A percentile compares a stretch with the other conserved stretches of the same genome.
These are phyloP conservation scores for Hystrix brachyura DNA, from an alignment of 2,113 vertebrate species.

Conservation along the genomic window DNA sequence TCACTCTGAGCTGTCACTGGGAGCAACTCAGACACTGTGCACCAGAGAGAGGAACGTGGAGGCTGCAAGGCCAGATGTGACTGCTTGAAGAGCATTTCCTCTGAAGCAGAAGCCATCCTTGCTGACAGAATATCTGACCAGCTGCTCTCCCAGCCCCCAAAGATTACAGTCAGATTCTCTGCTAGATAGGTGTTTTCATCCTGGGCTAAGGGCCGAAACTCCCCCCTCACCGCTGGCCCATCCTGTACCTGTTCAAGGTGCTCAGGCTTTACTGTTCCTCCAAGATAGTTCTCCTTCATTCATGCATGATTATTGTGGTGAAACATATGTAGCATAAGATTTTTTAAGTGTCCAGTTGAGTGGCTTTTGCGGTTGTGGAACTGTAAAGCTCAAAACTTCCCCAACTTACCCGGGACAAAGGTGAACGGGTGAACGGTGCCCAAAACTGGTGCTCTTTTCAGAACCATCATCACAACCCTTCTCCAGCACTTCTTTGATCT, in stretches of 20 bases:
- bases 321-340: not conserved
- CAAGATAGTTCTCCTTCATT: not conserved
- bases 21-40: no score
- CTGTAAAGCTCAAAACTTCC: no score
- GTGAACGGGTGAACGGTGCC: no score
- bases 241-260: not conserved
- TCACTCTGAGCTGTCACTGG: not conserved
- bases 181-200: not conserved
- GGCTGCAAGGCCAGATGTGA: not conserved
- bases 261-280: not conserved
- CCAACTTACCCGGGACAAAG: no score
- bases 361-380: not conserved
- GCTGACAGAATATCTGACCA: not conserved
- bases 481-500: not conserved
- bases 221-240: not conserved
- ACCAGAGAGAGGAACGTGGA: not conserved
- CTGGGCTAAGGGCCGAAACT: not conserved
- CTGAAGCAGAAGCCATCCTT: not conserved
- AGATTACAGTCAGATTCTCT: not conserved
- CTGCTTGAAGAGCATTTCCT: not conserved
- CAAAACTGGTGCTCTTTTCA: no score
- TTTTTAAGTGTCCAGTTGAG: not conserved
- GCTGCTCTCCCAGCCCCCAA: not conserved
- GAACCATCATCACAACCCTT: fast-evolving
- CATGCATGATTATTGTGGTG: not conserved